These are phyloP conservation scores for Yponomeuta plumbellus DNA, from an alignment of 2,888 invertebrate species.

Conservation along the genomic window DNA sequence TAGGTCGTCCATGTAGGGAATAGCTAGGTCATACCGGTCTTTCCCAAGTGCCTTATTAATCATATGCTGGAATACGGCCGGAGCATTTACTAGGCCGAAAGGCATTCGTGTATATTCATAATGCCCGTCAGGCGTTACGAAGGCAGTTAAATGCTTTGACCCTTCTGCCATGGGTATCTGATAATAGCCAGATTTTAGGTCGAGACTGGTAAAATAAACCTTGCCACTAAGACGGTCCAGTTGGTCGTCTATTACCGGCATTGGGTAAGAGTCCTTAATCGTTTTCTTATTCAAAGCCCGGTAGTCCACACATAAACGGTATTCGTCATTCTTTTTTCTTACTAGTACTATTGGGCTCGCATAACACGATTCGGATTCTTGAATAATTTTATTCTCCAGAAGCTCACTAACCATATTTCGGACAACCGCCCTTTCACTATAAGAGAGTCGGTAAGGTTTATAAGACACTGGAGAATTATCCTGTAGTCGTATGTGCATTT, in stretches of 20 bases:
- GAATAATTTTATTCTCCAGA: neutral
- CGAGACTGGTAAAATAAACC: conserved; percentile 29
- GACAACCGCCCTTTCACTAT: conserved; percentile 17
- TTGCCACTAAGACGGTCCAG: conserved; percentile 29
- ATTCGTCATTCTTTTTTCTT: conserved; percentile 27
- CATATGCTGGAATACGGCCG: conserved; percentile 32
- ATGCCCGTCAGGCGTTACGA: conserved; percentile 35
- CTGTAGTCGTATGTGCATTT: conserved; percentile 16
- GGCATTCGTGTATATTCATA: conserved; percentile 32
- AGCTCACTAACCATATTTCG: conserved; percentile 18
- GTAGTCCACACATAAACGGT: conserved; percentile 29
- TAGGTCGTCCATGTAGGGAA: conserved; percentile 34
- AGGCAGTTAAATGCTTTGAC: conserved; percentile 33
- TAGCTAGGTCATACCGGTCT: conserved; percentile 17
- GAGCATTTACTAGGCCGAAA: no score
- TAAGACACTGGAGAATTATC: conserved; percentile 20
- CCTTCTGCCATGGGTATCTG: conserved; percentile 24
- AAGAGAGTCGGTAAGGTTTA: conserved; percentile 19
- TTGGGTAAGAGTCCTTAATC: conserved; percentile 31
- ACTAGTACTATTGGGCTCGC: conserved; percentile 29
- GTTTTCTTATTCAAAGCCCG: conserved; percentile 24
- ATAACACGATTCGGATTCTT: conserved; percentile 23
- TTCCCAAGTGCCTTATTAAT: conserved; percentile 24
- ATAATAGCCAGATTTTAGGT: conserved; percentile 29
- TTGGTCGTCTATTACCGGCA: conserved; percentile 35